Conservation (phyloP, 2,888 invertebrate species). For the Chalcis sispes region DNA sequence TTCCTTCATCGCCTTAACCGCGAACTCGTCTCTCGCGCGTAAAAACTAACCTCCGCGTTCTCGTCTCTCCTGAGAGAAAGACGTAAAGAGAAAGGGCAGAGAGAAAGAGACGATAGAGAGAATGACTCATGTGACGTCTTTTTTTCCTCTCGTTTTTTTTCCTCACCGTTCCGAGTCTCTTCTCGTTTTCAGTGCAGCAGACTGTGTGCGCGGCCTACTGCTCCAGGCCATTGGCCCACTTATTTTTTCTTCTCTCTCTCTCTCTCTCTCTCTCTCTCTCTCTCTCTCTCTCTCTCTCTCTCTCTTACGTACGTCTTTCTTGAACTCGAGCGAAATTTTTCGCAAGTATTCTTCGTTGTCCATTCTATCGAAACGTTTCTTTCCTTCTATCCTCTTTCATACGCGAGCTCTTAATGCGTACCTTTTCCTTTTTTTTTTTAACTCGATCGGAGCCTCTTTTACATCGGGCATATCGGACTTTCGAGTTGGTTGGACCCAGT, state of each 20-base stretch:
- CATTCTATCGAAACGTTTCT: no score
- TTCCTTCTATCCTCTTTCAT: no score
- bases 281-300: no score
- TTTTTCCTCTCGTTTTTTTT: background rate
- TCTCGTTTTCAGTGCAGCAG: constrained; percentile 28
- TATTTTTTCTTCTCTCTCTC: constrained; percentile 22
- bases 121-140: background rate
- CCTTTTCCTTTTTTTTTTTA: no score
- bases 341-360: no score
- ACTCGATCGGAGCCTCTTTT: no score
- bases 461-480: background rate
- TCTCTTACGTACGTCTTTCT: no score
- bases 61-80: constrained; percentile 1
- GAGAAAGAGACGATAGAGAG: constrained; percentile 2
- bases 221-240: constrained; percentile 50
- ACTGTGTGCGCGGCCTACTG: constrained; percentile 39
- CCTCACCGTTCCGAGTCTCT: background rate
- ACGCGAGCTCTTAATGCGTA: no score
- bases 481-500: no score
- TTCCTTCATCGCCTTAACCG: background rate
- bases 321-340: no score
- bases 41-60: constrained; percentile 3
- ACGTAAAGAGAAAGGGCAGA: constrained; percentile 1
- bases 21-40: no score
- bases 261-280: no score